These are phyloP conservation scores for Balearica regulorum DNA, from an alignment of 2,797 vertebrate genomes.

Conservation along the genomic window DNA sequence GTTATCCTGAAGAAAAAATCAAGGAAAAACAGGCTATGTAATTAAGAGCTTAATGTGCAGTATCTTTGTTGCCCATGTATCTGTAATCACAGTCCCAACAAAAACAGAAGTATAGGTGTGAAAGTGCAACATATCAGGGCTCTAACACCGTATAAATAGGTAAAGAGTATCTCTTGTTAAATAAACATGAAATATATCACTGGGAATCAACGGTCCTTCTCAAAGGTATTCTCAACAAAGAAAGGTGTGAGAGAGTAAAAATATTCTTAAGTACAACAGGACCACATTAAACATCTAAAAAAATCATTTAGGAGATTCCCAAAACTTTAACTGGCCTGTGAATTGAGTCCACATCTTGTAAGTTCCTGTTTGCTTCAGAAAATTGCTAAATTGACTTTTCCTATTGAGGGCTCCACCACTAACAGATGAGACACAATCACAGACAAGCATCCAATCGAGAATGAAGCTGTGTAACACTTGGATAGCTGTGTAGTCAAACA, in stretches of 20 bases:
- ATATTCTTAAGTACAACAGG: not conserved
- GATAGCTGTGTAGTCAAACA: not conserved
- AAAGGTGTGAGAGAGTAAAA: not conserved
- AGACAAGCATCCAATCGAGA: not conserved
- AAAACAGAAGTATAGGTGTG: not conserved
- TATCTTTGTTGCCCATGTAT: not conserved
- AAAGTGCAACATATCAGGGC: not conserved
- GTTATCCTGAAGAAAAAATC: not conserved
- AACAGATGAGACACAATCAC: not conserved
- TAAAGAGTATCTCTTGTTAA: not conserved
- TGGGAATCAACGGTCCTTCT: not conserved
- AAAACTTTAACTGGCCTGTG: not conserved
- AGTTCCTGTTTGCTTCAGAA: not conserved
- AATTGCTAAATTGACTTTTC: not conserved
- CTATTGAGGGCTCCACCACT: not conserved
- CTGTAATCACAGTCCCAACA: not conserved
- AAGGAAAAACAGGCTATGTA: not conserved
- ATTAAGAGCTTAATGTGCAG: slow-evolving; percentile 8
- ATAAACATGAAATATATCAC: not conserved
- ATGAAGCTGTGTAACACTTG: not conserved
- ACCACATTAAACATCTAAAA: not conserved
- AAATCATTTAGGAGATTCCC: not conserved
- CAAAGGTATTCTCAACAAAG: not conserved
- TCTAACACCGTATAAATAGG: not conserved
- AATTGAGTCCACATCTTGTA: not conserved